Evolutionary conservation across 2,797 vertebrate species (phyloP).

Genomic region (Acanthurus leucopareius): DNA sequence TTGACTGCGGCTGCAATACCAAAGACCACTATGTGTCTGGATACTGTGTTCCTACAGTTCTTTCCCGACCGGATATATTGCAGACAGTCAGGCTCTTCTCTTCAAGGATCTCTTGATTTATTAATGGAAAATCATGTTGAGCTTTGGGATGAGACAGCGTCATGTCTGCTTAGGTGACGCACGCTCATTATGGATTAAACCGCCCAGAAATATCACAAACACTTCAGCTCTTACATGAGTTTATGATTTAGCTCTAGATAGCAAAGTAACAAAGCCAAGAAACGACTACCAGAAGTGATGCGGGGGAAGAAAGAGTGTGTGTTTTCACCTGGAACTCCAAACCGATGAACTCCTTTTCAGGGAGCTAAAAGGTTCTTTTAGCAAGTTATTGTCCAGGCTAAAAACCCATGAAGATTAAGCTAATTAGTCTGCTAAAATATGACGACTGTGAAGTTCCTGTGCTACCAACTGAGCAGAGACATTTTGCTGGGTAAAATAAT

Average conservation of each 20-base stretch:
- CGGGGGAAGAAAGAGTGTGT: no score
- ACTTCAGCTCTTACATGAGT: slow-evolving; percentile 9
- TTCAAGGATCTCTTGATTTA: slow-evolving; percentile 51
- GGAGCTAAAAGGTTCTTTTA: no score
- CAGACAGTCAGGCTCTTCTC: slow-evolving; percentile 53
- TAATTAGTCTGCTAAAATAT: no score
- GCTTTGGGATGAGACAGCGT: slow-evolving; percentile 37
- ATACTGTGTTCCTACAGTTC: slow-evolving; percentile 40
- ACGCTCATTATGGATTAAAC: slow-evolving; percentile 32
- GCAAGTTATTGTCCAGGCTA: no score
- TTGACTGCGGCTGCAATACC: slow-evolving; percentile 40
- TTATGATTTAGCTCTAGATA: slow-evolving; percentile 12
- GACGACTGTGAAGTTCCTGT: no score
- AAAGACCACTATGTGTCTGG: slow-evolving; percentile 43
- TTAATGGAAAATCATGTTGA: slow-evolving; percentile 57
- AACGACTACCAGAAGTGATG: neutral
- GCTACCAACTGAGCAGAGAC: no score
- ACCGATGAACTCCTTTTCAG: no score
- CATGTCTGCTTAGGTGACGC: slow-evolving; percentile 39
- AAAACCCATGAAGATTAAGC: no score
- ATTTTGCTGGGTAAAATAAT: no score
- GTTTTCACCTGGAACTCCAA: no score
- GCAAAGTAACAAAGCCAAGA: slow-evolving; percentile 33
- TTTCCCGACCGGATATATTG: slow-evolving; percentile 46
- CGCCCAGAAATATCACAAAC: slow-evolving; percentile 46